Percentiles rank a stretch among this genome's conserved stretches.
Evolutionary conservation across 2,888 invertebrate species (phyloP).

Genomic region (Agrotis clavis): DNA sequence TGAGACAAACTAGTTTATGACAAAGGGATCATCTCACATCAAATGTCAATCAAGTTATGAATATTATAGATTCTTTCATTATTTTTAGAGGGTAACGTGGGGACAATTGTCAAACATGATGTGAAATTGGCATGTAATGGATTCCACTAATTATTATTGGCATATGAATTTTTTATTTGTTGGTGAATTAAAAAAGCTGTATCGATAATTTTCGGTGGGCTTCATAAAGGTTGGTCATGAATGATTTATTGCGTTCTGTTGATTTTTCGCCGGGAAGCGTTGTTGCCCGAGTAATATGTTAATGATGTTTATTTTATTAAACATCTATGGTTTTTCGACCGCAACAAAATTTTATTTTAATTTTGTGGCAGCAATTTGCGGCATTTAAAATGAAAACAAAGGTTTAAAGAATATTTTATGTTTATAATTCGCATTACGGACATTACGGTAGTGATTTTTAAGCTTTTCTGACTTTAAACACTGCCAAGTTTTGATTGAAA

Average conservation of each 20-base stretch:
- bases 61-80: slow-evolving; percentile 76
- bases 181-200: slow-evolving; percentile 68
- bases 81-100: slow-evolving; percentile 70
- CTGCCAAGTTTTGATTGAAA: slow-evolving; percentile 16
- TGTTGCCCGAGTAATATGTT: slow-evolving; percentile 80
- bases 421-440: not conserved
- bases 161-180: slow-evolving; percentile 70
- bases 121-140: slow-evolving; percentile 81
- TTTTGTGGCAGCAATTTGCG: not conserved
- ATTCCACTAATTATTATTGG: slow-evolving; percentile 82
- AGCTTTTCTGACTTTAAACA: not conserved
- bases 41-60: slow-evolving; percentile 85
- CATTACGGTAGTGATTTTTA: not conserved
- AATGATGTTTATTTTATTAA: slow-evolving; percentile 74
- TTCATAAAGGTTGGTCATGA: slow-evolving; percentile 81
- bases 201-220: slow-evolving; percentile 75
- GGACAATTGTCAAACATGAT: slow-evolving; percentile 59
- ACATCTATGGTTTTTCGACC: slow-evolving; percentile 45
- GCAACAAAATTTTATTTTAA: not conserved
- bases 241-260: slow-evolving; percentile 84
- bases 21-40: slow-evolving; percentile 71
- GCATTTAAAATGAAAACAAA: not conserved
- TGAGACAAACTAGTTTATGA: slow-evolving; percentile 80
- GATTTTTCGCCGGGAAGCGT: slow-evolving; percentile 86
- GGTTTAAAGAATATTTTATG: not conserved